Evolutionary conservation across 2,113 vertebrate genomes (phyloP).

Genomic region (Bucco capensis): DNA sequence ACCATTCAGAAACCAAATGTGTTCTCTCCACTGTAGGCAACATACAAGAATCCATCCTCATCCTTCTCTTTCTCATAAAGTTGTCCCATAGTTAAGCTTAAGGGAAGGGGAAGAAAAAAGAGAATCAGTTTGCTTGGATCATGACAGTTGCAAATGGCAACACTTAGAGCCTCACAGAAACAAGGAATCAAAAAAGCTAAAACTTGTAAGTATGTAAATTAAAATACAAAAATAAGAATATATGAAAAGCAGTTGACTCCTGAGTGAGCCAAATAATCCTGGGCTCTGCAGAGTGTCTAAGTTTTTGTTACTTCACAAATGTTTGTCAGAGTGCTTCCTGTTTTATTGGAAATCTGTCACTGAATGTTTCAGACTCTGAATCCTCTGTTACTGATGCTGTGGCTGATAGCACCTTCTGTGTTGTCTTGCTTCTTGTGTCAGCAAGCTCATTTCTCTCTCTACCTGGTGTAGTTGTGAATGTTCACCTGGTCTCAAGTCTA

Average conservation of each 20-base stretch:
- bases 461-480: neutral
- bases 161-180: neutral
- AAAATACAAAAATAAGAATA: neutral
- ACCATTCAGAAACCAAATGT: slow-evolving; percentile 86
- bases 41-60: slow-evolving; percentile 96
- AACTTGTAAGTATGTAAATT: neutral
- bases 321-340: neutral
- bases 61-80: slow-evolving; percentile 98
- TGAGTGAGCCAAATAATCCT: neutral
- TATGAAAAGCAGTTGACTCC: neutral
- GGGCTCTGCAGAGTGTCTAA: neutral
- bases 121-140: neutral
- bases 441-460: neutral
- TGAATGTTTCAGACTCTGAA: neutral
- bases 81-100: slow-evolving; percentile 96
- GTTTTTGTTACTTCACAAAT: neutral
- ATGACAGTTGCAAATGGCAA: neutral
- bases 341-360: neutral
- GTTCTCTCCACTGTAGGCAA: slow-evolving; percentile 98
- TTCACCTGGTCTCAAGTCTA: neutral
- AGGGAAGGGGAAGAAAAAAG: slow-evolving; percentile 19
- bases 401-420: neutral
- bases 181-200: neutral
- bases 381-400: neutral
- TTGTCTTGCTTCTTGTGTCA: neutral